A percentile compares a stretch with the other conserved stretches of the same genome.
Conservation (phyloP, 2,888 invertebrate species). For the Drosophila mettleri region DNA sequence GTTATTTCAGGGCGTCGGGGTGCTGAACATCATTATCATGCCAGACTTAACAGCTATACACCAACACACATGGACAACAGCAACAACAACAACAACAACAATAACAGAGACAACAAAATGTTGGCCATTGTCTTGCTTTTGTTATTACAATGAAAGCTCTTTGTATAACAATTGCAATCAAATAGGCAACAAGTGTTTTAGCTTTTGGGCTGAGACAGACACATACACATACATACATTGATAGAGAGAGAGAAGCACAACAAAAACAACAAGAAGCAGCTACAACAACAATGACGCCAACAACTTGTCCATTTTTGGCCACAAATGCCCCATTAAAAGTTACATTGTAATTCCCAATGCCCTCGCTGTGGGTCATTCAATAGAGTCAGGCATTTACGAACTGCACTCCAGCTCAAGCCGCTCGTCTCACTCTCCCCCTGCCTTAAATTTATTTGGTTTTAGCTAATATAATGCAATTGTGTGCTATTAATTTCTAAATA, state of each 20-base stretch:
- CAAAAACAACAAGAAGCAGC: conserved; percentile 15
- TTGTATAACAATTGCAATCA: conserved; percentile 70
- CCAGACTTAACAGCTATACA: conserved; percentile 35
- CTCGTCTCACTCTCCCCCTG: too few relatives aligned
- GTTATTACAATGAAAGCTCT: conserved; percentile 78
- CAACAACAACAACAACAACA: conserved; percentile 31
- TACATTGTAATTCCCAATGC: conserved; percentile 58
- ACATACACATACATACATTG: conserved; percentile 15
- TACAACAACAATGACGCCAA: conserved; percentile 52
- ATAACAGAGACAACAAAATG: conserved; percentile 25
- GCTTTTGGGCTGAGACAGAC: conserved; percentile 16
- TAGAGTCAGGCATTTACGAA: conserved; percentile 7
- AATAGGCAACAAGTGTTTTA: conserved; percentile 69
- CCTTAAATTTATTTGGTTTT: too few relatives aligned
- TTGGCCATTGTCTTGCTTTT: conserved; percentile 71
- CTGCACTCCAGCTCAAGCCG: too few relatives aligned
- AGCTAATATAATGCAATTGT: too few relatives aligned
- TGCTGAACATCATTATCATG: conserved; percentile 73
- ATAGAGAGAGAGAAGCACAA: conserved; percentile 3
- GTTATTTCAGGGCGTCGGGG: conserved; percentile 15
- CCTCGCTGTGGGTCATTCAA: conserved; percentile 14
- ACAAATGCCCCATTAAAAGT: conserved; percentile 72
- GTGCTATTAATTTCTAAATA: too few relatives aligned
- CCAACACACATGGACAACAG: conserved; percentile 34
- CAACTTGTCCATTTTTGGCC: conserved; percentile 76